These are phyloP conservation scores for Microtus richardsoni DNA, from an alignment of 2,113 vertebrate genomes.

Conservation along the genomic window DNA sequence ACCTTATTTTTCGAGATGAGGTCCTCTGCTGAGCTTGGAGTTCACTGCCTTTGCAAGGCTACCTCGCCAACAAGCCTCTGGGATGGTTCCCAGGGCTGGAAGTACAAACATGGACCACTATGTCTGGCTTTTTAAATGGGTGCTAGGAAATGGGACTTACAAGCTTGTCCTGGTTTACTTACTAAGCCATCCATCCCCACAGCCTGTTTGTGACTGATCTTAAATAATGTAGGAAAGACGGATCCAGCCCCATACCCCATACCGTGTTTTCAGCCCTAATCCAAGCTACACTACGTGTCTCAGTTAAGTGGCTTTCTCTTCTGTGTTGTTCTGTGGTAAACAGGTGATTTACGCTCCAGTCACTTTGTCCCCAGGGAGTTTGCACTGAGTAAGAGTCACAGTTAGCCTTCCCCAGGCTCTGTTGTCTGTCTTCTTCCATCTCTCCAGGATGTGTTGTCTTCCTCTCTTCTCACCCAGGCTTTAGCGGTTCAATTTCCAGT, in stretches of 20 bases:
- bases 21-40: background rate
- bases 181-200: background rate
- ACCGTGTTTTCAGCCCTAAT: background rate
- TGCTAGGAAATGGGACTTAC: too few species aligned
- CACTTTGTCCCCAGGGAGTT: conserved; percentile 5
- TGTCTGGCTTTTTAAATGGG: background rate
- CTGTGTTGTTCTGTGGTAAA: conserved; percentile 38
- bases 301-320: background rate
- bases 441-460: background rate
- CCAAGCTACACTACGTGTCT: background rate
- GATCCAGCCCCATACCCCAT: conserved; percentile 42
- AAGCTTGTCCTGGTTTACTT: too few species aligned
- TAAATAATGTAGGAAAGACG: conserved; percentile 54
- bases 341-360: conserved; percentile 67
- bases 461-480: background rate
- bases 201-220: conserved; percentile 42
- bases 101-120: background rate
- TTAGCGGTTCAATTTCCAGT: conserved; percentile 35
- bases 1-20: background rate
- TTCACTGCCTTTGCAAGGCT: background rate
- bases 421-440: conserved; percentile 4
- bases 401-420: background rate
- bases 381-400: background rate
- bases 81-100: background rate
- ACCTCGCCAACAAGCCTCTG: background rate